Conservation (phyloP, 1,140 invertebrate genomes). For the Drosophila ercepeae region DNA sequence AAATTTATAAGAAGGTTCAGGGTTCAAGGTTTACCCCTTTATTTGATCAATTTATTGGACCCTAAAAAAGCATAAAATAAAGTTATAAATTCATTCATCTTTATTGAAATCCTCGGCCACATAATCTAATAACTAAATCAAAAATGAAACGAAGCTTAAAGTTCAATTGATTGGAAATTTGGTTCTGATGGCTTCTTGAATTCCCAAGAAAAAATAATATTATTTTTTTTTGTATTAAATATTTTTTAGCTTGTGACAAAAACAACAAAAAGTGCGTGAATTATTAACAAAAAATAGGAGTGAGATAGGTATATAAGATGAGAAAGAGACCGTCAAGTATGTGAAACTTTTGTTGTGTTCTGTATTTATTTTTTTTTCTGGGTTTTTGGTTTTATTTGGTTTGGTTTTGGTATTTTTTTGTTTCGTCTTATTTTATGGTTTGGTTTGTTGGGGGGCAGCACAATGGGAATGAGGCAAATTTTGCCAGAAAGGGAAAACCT, state of each 20-base stretch:
- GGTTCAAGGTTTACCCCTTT: too few species aligned
- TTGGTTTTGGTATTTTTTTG: not conserved
- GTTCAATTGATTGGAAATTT: constrained; percentile 41
- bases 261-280: constrained; percentile 38
- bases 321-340: constrained; percentile 40
- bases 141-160: constrained; percentile 31
- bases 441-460: constrained; percentile 8
- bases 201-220: constrained; percentile 14
- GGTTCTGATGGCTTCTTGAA: constrained; percentile 13
- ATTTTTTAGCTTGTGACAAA: constrained; percentile 3
- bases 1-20: not conserved
- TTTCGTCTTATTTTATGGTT: constrained; percentile 4
- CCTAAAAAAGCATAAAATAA: not conserved
- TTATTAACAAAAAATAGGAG: constrained; percentile 17
- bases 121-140: constrained; percentile 30
- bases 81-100: not conserved
- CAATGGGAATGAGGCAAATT: constrained; percentile 43
- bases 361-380: constrained; percentile 26
- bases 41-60: not conserved
- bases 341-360: constrained; percentile 38
- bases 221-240: not conserved
- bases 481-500: constrained; percentile 81
- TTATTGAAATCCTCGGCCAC: constrained; percentile 2
- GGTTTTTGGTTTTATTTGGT: not conserved
- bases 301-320: constrained; percentile 12